Conservation (phyloP, 2,888 invertebrate genomes). For the Camponotus fellah region DNA sequence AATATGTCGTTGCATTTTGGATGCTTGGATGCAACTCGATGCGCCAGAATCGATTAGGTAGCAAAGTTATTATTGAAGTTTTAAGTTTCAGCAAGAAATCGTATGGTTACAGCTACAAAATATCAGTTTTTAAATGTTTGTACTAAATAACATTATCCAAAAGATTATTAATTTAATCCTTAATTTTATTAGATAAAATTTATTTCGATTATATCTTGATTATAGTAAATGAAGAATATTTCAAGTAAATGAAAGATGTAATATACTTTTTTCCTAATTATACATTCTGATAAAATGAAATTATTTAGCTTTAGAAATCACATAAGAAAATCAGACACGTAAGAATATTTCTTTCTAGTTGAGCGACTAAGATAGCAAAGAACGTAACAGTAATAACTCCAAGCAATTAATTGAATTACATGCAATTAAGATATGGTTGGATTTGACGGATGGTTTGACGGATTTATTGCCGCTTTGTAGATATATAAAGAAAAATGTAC, state of each 20-base stretch:
- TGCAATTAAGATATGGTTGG: conserved; percentile 1
- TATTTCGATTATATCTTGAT: background rate
- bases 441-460: background rate
- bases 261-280: background rate
- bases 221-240: background rate
- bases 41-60: conserved; percentile 25
- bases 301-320: background rate
- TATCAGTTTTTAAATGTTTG: conserved; percentile 18
- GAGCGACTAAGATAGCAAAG: background rate
- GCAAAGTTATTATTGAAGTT: conserved; percentile 45
- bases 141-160: conserved; percentile 5
- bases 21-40: conserved; percentile 34
- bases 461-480: background rate
- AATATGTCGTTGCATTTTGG: background rate
- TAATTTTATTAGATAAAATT: background rate
- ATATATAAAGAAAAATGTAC: conserved; percentile 13
- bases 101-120: conserved; percentile 19
- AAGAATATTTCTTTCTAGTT: background rate
- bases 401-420: background rate
- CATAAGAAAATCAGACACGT: background rate
- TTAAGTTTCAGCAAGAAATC: conserved; percentile 21
- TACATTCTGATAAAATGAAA: background rate
- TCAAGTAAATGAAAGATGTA: background rate
- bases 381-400: background rate
- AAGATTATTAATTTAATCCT: background rate